A percentile compares a stretch with the other conserved stretches of the same genome.
These are phyloP conservation scores for Autographa pulchrina DNA, from an alignment of 2,888 invertebrate species.

Conservation along the genomic window DNA sequence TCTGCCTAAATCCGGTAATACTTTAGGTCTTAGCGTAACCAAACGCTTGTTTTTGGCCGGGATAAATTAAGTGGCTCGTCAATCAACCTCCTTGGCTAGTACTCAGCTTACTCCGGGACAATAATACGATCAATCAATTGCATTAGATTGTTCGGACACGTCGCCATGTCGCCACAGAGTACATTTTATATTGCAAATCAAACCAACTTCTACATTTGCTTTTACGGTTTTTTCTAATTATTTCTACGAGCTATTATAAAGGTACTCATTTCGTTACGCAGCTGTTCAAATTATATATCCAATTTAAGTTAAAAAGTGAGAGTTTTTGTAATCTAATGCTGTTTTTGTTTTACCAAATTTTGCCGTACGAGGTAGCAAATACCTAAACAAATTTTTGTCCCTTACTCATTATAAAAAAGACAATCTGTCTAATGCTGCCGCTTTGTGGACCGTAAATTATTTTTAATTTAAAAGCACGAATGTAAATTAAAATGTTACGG, in stretches of 20 bases:
- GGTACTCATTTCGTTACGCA: neutral
- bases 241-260: no score
- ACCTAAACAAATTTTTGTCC: neutral
- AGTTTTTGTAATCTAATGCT: neutral
- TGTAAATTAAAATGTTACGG: neutral
- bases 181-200: no score
- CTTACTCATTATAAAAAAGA: constrained; percentile 17
- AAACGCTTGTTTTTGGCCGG: constrained; percentile 10
- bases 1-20: neutral
- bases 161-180: neutral
- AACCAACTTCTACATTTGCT: no score
- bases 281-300: neutral
- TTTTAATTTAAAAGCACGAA: constrained; percentile 5
- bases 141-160: constrained; percentile 15
- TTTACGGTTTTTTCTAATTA: neutral
- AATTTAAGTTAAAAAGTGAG: neutral
- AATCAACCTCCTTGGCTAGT: constrained; percentile 25
- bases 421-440: constrained; percentile 15
- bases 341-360: neutral
- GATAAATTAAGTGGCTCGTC: constrained; percentile 12
- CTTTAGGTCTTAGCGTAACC: neutral
- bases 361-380: constrained; percentile 10
- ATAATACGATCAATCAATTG: constrained; percentile 25
- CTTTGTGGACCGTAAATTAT: constrained; percentile 5
- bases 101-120: constrained; percentile 15